A percentile compares a stretch with the other conserved stretches of the same genome.
Conservation (phyloP, 2,888 invertebrate genomes). For the Marasmarcha lunaedactyla region DNA sequence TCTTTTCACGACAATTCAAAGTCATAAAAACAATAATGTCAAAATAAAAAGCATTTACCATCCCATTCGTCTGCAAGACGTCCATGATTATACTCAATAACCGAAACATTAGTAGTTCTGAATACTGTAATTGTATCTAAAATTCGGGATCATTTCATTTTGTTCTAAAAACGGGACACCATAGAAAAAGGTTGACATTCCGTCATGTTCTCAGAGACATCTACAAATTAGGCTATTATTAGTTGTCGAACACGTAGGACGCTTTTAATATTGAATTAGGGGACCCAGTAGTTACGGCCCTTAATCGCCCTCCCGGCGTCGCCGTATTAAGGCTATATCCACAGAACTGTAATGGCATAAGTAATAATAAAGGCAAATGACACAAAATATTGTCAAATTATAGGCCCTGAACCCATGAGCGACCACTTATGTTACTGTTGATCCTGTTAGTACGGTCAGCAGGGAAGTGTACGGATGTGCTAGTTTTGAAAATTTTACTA, state of each 20-base stretch:
- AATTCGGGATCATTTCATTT: conserved; percentile 25
- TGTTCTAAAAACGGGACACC: conserved; percentile 38
- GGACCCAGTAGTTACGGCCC: conserved; percentile 64
- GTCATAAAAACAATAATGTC: not conserved
- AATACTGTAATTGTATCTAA: not conserved
- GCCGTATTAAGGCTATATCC: conserved; percentile 63
- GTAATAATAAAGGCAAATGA: conserved; percentile 70
- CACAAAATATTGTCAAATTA: conserved; percentile 72
- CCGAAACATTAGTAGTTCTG: conserved; percentile 1
- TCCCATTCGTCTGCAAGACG: not conserved
- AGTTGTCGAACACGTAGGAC: conserved; percentile 67
- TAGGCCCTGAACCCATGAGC: conserved; percentile 65
- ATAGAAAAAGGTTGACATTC: conserved; percentile 58
- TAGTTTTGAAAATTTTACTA: no score
- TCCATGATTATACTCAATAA: conserved; percentile 14
- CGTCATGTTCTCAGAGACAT: conserved; percentile 68
- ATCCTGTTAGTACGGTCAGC: conserved; percentile 46
- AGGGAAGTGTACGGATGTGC: no score
- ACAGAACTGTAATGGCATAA: conserved; percentile 61
- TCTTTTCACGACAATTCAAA: no score
- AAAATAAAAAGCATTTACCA: conserved; percentile 5
- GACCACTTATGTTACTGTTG: conserved; percentile 63
- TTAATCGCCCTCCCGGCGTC: conserved; percentile 58
- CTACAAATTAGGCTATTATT: conserved; percentile 66
- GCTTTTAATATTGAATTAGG: conserved; percentile 71